Conservation (phyloP, 2,797 vertebrate genomes). For the Sarcoramphus papa region DNA sequence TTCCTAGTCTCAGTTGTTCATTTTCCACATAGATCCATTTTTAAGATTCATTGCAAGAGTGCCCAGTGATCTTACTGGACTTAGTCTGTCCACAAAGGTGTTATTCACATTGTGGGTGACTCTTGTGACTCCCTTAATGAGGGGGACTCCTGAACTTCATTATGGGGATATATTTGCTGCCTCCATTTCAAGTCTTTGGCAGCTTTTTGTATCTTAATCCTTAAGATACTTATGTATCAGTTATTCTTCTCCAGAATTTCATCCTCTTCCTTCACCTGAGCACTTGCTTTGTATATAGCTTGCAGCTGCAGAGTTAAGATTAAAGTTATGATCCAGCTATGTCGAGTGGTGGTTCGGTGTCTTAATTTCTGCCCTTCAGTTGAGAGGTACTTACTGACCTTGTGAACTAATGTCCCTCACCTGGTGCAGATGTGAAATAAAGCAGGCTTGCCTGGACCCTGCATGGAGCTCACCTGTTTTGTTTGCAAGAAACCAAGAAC, state of each 20-base stretch:
- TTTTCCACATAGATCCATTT: background rate
- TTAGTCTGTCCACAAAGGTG: background rate
- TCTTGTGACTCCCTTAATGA: too few species aligned
- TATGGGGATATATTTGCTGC: background rate
- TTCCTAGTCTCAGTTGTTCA: background rate
- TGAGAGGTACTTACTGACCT: background rate
- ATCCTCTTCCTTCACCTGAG: background rate
- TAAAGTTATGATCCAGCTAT: background rate
- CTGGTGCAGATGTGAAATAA: background rate
- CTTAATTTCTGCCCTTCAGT: background rate
- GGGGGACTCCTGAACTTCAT: too few species aligned
- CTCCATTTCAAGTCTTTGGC: background rate
- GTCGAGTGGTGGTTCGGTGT: background rate
- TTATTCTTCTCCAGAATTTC: background rate
- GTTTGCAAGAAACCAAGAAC: background rate
- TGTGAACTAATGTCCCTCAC: background rate
- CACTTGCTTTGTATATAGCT: conserved; percentile 12
- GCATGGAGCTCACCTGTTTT: background rate
- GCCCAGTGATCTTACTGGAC: background rate
- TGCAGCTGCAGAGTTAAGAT: background rate
- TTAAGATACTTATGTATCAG: background rate
- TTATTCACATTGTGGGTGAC: too few species aligned
- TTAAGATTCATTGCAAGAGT: background rate
- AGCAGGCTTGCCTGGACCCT: background rate
- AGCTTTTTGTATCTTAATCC: background rate